Percentiles rank a stretch among this genome's conserved stretches.
These are phyloP conservation scores for Protomyctophum bolini DNA, from an alignment of 2,113 vertebrate genomes.

Conservation along the genomic window DNA sequence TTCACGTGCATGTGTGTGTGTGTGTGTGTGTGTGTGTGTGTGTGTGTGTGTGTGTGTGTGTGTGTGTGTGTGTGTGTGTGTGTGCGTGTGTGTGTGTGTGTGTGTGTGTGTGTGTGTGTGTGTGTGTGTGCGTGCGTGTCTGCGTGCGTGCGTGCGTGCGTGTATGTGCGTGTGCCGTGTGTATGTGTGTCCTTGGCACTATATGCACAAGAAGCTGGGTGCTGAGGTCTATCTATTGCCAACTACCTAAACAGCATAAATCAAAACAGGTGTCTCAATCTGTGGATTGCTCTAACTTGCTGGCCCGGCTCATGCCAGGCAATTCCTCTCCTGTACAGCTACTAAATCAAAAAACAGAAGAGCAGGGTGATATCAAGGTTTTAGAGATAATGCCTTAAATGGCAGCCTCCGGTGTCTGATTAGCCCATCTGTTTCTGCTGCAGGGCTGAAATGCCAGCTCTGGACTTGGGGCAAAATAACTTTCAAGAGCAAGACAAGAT, in stretches of 20 bases:
- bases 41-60: conserved; percentile 2
- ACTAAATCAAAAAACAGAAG: conserved; percentile 61
- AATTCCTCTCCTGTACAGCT: conserved; percentile 56
- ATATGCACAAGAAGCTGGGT: conserved; percentile 40
- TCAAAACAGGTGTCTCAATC: conserved; percentile 75
- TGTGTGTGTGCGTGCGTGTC: not conserved
- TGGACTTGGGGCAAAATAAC: not conserved
- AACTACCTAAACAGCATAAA: conserved; percentile 72
- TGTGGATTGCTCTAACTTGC: conserved; percentile 63
- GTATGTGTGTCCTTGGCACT: conserved; percentile 46
- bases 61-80: conserved; percentile 7
- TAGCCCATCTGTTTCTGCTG: not conserved
- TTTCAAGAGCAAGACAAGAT: not conserved
- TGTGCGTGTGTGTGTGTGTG: conserved; percentile 16
- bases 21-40: not conserved
- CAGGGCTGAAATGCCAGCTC: conserved; percentile 4
- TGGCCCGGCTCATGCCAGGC: conserved; percentile 55
- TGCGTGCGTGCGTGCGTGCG: conserved; percentile 5
- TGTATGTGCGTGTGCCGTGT: conserved; percentile 11
- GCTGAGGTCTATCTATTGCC: conserved; percentile 63
- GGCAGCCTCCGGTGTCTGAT: conserved; percentile 19
- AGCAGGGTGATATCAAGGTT: conserved; percentile 54
- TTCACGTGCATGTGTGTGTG: not conserved
- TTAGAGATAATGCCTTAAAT: conserved; percentile 54
- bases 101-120: not conserved